Base-by-base conservation (phyloP, 2,888 invertebrate genomes). In the Pristionchus exspectatus region DNA sequence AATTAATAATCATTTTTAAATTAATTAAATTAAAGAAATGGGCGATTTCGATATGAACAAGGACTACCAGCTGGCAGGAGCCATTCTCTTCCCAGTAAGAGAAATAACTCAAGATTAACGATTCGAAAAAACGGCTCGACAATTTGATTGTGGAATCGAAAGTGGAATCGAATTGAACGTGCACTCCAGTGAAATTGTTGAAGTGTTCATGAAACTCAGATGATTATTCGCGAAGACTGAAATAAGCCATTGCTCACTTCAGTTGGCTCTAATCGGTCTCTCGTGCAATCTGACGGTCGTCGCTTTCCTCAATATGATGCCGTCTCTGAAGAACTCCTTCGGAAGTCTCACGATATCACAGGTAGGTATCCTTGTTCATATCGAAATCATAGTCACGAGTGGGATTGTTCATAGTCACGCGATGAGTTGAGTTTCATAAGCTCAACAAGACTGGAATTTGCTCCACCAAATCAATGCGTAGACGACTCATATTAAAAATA, bases 261-360 rank as follows among this genome's bases (percentile, higher is more conserved):
- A 92, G 92, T 27, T 91, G 7, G 91, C 91, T 5, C 66, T 90
- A 2, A 50, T 91, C 27, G 92, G 92, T 66, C 90, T 92, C 38
- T 63, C 83, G 2, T 90, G 90, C 88, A 92, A 92, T 63, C 91
- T 91, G 90, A 90, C 90, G 0, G 90, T 92, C 18, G 91, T 91
- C 4, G 74, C 90, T n/a, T 77, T 92, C 33, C 91, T 91, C 38
- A 90, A 90, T 38, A 59, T 86, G 24, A 88, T 91, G 1, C 90
- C 91, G 9, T 90, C 91, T 0, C 87, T 92, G n/a, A 90, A 92
- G 66, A 90, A 91, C 83, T 88, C 91, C 14, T 92, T 92, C 72
- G 92, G 92, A 27, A 77, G 90, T 74, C 87, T 92, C 0, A 90
- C 91, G 16, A 88, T 91, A 7, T 90, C 90, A 24, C 92, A 92